Evolutionary conservation across 2,888 invertebrate species (phyloP).

Genomic region (Spicauda simplicius): DNA sequence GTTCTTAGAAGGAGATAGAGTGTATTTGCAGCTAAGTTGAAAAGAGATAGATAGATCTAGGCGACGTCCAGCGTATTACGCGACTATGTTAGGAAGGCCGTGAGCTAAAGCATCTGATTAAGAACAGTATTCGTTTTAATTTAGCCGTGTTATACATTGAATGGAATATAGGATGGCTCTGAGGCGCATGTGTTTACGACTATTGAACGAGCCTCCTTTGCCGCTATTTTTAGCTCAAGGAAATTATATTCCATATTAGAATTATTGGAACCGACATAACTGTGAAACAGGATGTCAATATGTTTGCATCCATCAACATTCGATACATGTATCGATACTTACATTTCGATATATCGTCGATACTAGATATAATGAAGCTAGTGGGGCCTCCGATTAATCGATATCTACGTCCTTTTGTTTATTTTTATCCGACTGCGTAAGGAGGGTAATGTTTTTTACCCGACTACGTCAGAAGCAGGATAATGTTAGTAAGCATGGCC

Average conservation of each 20-base stretch:
- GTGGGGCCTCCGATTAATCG: too few relatives aligned
- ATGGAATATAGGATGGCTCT: slow-evolving; percentile 48
- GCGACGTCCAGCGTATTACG: slow-evolving; percentile 43
- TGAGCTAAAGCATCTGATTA: slow-evolving; percentile 21
- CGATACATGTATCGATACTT: too few relatives aligned
- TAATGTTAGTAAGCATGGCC: too few relatives aligned
- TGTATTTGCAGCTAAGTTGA: slow-evolving; percentile 34
- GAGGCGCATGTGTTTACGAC: slow-evolving; percentile 77
- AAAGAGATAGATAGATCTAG: slow-evolving; percentile 51
- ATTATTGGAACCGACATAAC: slow-evolving; percentile 30
- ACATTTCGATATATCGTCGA: too few relatives aligned
- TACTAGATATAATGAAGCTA: too few relatives aligned
- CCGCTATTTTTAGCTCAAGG: slow-evolving; percentile 68
- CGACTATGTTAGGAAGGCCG: slow-evolving; percentile 51
- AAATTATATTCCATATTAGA: slow-evolving; percentile 38
- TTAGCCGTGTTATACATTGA: slow-evolving; percentile 43
- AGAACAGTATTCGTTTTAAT: slow-evolving; percentile 30
- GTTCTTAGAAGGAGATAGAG: slow-evolving; percentile 54
- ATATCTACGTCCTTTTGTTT: too few relatives aligned
- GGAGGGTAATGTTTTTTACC: too few relatives aligned
- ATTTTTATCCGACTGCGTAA: too few relatives aligned
- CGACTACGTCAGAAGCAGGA: too few relatives aligned
- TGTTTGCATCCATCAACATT: too few relatives aligned
- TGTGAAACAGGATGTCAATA: background rate
- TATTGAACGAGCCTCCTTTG: slow-evolving; percentile 72